Base-by-base conservation (phyloP, 2,113 vertebrate species). In the Poeciliopsis retropinna region DNA sequence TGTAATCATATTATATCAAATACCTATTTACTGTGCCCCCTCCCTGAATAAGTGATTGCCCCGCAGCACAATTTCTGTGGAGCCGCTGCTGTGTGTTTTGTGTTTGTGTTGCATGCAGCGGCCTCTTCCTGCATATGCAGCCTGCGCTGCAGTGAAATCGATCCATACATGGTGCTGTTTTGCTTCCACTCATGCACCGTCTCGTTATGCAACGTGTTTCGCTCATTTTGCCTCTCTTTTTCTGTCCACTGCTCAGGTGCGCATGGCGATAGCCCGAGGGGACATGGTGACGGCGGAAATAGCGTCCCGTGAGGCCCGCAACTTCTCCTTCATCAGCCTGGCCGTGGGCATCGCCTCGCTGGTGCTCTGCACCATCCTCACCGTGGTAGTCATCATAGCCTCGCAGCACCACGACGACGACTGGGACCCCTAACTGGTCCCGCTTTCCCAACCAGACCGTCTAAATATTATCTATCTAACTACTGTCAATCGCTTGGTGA, bases 291-390 rank as follows among this genome's bases (percentile, higher is more conserved):
- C 96, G 0, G 97, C 97, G 0, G 97, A 98, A 91, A 97, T 97
- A 54, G 97, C 97, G 2, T 98, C 97, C 0, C 95, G 96, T 0
- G 96, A 98, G 87, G 97, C 96, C 0, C 95, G 97, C 61, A 98
- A 98, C 92, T 98, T 97, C 95, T 97, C 97, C 88, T 98, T 98
- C 95, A 98, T 98, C 93, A 97, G 96, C 88, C 87, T 98, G 92
- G 97, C 96, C 0, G 96, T 98, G 66, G 97, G 97, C 88, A 97
- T 98, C 31, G 96, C 97, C 57, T 96, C 97, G 87, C 97, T 98
- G 78, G 96, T 97, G 80, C 94, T 98, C 70, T 98, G 97, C 87
- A 97, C 96, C 92, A 98, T 98, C 89, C 96, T 98, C 70, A 98
- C 96, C 1, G 96, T 97, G 54, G 97, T 98, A 44, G 95, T 98